phyloP scores from a whole-genome alignment of 2,888 invertebrate species.

The Chouioia cunea region DNA sequence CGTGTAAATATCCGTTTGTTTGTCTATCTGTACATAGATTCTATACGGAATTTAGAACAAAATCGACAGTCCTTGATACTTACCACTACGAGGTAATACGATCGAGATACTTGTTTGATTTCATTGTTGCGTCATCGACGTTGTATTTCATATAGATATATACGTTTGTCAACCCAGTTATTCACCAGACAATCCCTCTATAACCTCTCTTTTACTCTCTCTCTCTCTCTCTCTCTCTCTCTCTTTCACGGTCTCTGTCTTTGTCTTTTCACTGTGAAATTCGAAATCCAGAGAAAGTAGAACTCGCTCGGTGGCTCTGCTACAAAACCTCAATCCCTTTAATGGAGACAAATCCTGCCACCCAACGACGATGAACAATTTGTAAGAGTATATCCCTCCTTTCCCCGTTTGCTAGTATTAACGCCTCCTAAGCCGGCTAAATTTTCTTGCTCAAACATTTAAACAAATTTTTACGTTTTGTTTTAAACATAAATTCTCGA shows the following conservation, averaged over 20 bases:
- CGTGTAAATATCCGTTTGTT: too few species aligned
- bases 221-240: slow-evolving; percentile 8
- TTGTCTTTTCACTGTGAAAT: slow-evolving; percentile 33
- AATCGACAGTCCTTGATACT: slow-evolving; percentile 31
- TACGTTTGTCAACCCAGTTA: not conserved
- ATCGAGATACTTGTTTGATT: slow-evolving; percentile 6
- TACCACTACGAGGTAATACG: not conserved
- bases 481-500: too few species aligned
- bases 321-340: slow-evolving; percentile 68
- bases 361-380: slow-evolving; percentile 60
- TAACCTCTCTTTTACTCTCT: slow-evolving; percentile 8
- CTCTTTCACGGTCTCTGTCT: slow-evolving; percentile 7
- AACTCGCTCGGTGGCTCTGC: slow-evolving; percentile 51
- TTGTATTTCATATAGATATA: not conserved
- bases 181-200: too few species aligned
- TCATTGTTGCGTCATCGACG: slow-evolving; percentile 12
- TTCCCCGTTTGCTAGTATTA: slow-evolving; percentile 53
- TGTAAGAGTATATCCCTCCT: slow-evolving; percentile 64
- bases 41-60: slow-evolving; percentile 28
- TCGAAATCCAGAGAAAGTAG: slow-evolving; percentile 54
- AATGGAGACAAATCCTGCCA: slow-evolving; percentile 65
- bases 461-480: too few species aligned
- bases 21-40: slow-evolving; percentile 7
- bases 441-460: slow-evolving; percentile 31
- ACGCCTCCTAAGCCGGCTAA: slow-evolving; percentile 50